These are phyloP conservation scores for Ridgeia piscesae DNA, from an alignment of 1,140 invertebrate species.

Conservation along the genomic window DNA sequence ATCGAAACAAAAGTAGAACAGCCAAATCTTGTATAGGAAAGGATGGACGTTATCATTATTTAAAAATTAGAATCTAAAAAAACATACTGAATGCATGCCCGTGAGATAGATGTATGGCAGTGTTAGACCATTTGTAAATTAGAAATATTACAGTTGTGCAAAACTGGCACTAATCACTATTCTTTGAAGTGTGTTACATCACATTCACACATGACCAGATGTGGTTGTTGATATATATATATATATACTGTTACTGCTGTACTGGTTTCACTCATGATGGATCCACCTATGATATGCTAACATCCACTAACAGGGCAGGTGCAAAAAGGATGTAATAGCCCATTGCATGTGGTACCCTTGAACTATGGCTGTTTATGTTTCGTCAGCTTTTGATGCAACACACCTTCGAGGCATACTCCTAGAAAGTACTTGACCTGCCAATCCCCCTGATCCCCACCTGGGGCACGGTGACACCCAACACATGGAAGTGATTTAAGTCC, in stretches of 20 bases:
- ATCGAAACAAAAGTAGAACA: too few relatives aligned
- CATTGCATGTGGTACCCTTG: background rate
- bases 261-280: background rate
- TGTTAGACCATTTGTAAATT: too few relatives aligned
- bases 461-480: background rate
- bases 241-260: too few relatives aligned
- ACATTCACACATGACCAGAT: background rate
- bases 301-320: background rate
- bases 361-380: background rate
- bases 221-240: background rate
- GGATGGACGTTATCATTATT: too few relatives aligned
- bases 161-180: background rate
- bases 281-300: background rate
- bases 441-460: background rate
- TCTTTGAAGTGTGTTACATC: background rate
- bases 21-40: too few relatives aligned
- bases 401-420: background rate
- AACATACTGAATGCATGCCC: too few relatives aligned
- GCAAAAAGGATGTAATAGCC: background rate
- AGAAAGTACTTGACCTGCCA: background rate
- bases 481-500: background rate
- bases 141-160: background rate
- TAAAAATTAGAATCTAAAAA: too few relatives aligned
- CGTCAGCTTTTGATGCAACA: background rate
- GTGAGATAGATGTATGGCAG: too few relatives aligned